Evolutionary conservation across 2,888 invertebrate species (phyloP).

Genomic region (Dynastes maya): DNA sequence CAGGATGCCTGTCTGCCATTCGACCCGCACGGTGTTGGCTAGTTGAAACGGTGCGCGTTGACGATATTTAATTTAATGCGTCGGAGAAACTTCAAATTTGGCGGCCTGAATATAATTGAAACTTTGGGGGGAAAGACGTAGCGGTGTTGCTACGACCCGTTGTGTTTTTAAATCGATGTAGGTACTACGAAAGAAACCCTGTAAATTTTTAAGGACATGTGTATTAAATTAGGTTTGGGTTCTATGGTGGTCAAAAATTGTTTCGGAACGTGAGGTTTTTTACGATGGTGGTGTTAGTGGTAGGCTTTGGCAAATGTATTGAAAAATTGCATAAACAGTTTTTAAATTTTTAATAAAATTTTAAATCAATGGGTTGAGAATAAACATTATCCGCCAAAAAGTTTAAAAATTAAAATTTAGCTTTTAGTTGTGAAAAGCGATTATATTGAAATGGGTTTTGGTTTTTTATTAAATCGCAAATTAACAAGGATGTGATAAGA

Average conservation of each 20-base stretch:
- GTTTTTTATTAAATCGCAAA: too few species aligned
- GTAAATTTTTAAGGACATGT: constrained; percentile 32
- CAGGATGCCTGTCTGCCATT: background rate
- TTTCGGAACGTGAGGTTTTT: too few species aligned
- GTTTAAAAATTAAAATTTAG: too few species aligned
- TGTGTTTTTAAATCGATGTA: background rate
- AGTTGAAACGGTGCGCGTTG: background rate
- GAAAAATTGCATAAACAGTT: too few species aligned
- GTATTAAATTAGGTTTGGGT: constrained; percentile 9
- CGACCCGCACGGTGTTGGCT: background rate
- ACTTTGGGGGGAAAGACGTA: constrained; percentile 21
- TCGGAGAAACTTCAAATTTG: constrained; percentile 29
- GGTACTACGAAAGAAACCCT: constrained; percentile 12
- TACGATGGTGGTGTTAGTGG: too few species aligned
- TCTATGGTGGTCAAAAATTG: background rate
- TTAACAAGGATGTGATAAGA: too few species aligned
- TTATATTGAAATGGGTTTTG: too few species aligned
- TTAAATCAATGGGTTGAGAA: too few species aligned
- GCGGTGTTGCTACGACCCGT: background rate
- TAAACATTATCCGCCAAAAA: too few species aligned
- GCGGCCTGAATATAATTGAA: constrained; percentile 31
- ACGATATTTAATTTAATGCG: constrained; percentile 32
- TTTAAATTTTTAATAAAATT: too few species aligned
- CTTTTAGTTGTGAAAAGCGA: too few species aligned
- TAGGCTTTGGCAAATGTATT: too few species aligned